These are phyloP conservation scores for Phymatocera aterrima DNA, from an alignment of 2,888 invertebrate genomes.

Conservation along the genomic window DNA sequence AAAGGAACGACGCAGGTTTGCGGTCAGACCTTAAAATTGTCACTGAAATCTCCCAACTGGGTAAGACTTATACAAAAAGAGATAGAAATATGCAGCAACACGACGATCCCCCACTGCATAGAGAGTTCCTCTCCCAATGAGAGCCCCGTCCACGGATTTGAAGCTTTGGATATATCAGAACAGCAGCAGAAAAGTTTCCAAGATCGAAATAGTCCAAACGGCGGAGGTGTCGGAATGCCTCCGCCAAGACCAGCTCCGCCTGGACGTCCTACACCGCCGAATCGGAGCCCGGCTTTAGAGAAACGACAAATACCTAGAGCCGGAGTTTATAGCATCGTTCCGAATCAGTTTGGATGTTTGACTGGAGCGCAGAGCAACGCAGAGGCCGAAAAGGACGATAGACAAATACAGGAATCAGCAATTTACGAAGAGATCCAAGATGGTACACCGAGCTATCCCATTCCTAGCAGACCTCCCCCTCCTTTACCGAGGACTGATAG, in stretches of 20 bases:
- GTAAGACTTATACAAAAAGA: conserved; percentile 87
- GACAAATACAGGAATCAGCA: conserved; percentile 68
- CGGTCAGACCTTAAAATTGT: conserved; percentile 82
- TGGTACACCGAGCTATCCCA: conserved; percentile 65
- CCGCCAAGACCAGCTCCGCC: conserved; percentile 76
- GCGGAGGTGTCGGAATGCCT: conserved; percentile 76
- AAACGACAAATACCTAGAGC: conserved; percentile 65
- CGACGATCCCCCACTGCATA: conserved; percentile 85
- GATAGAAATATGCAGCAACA: conserved; percentile 89
- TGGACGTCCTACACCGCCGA: conserved; percentile 68
- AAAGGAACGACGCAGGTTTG: conserved; percentile 79
- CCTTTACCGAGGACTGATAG: conserved; percentile 67
- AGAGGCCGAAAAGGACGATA: conserved; percentile 55
- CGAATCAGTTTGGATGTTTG: conserved; percentile 62
- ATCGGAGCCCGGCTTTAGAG: conserved; percentile 66
- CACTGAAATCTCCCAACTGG: conserved; percentile 92
- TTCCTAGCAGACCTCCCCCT: conserved; percentile 70
- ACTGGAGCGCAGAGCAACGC: conserved; percentile 31
- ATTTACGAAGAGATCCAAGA: conserved; percentile 73
- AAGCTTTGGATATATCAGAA: conserved; percentile 75
- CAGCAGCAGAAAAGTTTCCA: conserved; percentile 67
- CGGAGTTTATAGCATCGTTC: conserved; percentile 69
- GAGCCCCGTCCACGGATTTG: conserved; percentile 73
- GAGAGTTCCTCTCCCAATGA: conserved; percentile 57
- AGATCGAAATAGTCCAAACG: conserved; percentile 75